A percentile compares a stretch with the other conserved stretches of the same genome.
Conservation (phyloP, 2,797 vertebrate genomes). For the Sebastes aleutianus region DNA sequence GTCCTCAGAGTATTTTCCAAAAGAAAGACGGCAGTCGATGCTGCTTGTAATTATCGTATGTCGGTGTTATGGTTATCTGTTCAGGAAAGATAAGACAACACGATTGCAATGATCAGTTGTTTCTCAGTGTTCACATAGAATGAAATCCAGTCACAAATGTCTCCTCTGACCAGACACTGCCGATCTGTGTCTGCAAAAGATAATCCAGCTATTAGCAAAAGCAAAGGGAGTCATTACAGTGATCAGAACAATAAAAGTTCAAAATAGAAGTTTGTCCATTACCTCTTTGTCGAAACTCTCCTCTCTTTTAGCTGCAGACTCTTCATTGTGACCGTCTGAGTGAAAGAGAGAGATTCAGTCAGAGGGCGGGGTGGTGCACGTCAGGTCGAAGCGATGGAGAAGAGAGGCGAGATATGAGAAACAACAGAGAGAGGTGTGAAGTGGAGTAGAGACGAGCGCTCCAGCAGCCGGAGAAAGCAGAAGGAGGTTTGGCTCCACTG, state of each 20-base stretch:
- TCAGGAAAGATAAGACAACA: background rate
- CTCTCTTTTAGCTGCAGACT: conserved; percentile 4
- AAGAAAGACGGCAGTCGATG: background rate
- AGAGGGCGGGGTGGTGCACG: background rate
- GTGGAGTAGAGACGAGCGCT: conserved; percentile 5
- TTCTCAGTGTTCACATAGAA: background rate
- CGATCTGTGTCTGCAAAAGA: background rate
- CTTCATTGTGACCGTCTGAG: conserved; percentile 22
- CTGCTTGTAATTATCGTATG: background rate
- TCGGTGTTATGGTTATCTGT: background rate
- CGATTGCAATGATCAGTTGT: background rate
- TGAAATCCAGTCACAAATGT: background rate
- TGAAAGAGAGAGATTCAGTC: conserved; percentile 1
- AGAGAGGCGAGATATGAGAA: background rate
- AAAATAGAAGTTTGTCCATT: background rate
- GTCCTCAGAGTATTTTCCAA: background rate
- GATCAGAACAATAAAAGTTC: background rate
- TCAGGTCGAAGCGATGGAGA: background rate
- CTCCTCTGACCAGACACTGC: background rate
- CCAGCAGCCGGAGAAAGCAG: conserved; percentile 16
- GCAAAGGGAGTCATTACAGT: background rate
- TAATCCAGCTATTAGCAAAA: background rate
- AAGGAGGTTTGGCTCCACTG: conserved; percentile 29
- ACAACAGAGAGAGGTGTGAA: background rate
- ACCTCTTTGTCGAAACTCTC: conserved; percentile 26